A percentile compares a stretch with the other conserved stretches of the same genome.
These are phyloP conservation scores for Dicaeum eximium DNA, from an alignment of 2,113 vertebrate species.

Conservation along the genomic window DNA sequence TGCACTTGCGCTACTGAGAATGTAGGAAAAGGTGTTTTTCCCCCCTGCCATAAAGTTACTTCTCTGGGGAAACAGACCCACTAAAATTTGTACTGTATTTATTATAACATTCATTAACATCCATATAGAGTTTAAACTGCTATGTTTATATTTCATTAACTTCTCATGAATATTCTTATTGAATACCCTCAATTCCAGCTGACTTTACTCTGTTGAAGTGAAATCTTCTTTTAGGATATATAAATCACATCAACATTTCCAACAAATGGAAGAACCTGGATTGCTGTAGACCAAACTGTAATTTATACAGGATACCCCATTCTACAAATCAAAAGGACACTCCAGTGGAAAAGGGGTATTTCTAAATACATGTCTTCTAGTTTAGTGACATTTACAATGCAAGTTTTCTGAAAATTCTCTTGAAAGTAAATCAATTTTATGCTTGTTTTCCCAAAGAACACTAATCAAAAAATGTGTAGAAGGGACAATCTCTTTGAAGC, in stretches of 20 bases:
- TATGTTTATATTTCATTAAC: not conserved
- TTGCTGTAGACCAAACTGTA: not conserved
- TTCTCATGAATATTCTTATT: not conserved
- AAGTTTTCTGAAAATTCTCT: not conserved
- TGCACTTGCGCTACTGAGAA: not conserved
- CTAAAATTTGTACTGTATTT: not conserved
- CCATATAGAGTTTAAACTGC: not conserved
- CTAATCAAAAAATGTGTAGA: not conserved
- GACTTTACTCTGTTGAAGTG: not conserved
- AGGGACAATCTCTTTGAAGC: not conserved
- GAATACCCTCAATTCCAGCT: not conserved
- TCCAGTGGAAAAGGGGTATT: not conserved
- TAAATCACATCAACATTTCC: not conserved
- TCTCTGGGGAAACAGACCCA: not conserved
- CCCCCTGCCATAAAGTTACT: not conserved
- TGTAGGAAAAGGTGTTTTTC: not conserved
- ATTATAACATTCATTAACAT: not conserved
- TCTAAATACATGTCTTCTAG: not conserved
- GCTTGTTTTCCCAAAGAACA: not conserved
- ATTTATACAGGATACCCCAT: not conserved
- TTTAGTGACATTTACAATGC: not conserved
- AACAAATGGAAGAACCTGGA: not conserved
- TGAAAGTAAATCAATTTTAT: not conserved
- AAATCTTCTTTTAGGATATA: not conserved
- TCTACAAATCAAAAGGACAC: not conserved